Evolutionary conservation across 2,797 vertebrate species (phyloP).

Genomic region (Mionectes olivaceus): DNA sequence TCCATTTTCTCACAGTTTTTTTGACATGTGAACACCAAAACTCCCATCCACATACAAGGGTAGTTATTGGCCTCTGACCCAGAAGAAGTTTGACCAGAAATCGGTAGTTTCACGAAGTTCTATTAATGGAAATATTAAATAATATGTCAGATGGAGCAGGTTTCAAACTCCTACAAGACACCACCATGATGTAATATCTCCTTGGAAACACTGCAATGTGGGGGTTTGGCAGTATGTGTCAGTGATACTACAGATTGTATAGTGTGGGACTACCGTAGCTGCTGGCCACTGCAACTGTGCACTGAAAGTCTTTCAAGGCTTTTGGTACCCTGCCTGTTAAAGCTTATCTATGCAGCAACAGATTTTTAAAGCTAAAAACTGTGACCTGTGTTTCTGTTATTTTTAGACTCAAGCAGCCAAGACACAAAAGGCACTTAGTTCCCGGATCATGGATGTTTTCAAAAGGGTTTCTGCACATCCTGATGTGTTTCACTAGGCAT

Average conservation of each 20-base stretch:
- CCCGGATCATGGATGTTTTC: neutral
- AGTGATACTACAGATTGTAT: neutral
- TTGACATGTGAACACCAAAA: neutral
- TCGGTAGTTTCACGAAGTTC: neutral
- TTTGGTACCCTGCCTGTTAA: neutral
- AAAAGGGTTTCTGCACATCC: neutral
- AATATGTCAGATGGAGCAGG: constrained; percentile 1
- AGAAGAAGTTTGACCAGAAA: neutral
- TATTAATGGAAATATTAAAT: constrained; percentile 15
- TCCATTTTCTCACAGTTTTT: neutral
- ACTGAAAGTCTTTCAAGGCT: neutral
- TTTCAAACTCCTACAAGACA: neutral
- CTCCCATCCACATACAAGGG: neutral
- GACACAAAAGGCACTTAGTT: neutral
- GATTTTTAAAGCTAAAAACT: neutral
- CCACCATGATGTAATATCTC: constrained; percentile 52
- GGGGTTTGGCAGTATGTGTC: neutral
- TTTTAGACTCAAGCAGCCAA: neutral
- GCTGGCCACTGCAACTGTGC: neutral
- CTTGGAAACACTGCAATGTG: constrained; percentile 57
- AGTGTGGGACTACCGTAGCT: neutral
- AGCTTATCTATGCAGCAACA: accelerated
- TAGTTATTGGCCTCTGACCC: neutral
- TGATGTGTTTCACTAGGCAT: neutral
- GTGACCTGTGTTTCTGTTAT: accelerated